Percentiles rank a stretch among this genome's conserved stretches.
phyloP scores from a whole-genome alignment of 2,888 invertebrate species.

The Leptopilina syphax region DNA sequence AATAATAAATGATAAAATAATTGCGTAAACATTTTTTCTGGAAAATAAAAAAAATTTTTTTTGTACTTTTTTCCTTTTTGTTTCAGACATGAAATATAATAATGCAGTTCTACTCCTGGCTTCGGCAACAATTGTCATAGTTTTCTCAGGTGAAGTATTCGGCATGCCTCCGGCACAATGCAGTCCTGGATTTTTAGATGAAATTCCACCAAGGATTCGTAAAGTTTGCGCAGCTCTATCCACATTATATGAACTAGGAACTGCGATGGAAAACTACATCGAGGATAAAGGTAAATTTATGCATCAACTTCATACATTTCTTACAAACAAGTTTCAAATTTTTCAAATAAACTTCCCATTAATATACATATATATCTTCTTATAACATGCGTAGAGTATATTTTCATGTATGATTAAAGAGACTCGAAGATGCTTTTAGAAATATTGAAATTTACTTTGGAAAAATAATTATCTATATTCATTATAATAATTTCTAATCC shows the following conservation, averaged over 20 bases:
- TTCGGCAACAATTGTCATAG: slow-evolving; percentile 58
- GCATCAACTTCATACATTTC: slow-evolving; percentile 34
- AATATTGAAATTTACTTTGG: not conserved
- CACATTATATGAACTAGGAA: slow-evolving; percentile 81
- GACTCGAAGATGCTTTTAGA: not conserved
- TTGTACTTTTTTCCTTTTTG: slow-evolving; percentile 16
- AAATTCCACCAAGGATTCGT: slow-evolving; percentile 82
- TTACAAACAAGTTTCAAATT: not conserved
- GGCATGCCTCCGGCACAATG: slow-evolving; percentile 80
- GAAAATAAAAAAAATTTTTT: too few relatives aligned
- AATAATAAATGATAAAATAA: too few relatives aligned
- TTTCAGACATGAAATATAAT: slow-evolving; percentile 62
- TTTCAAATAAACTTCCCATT: not conserved
- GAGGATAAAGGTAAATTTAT: slow-evolving; percentile 78
- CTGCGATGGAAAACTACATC: slow-evolving; percentile 80
- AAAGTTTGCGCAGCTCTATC: slow-evolving; percentile 83
- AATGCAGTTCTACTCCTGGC: slow-evolving; percentile 53
- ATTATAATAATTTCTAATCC: too few relatives aligned
- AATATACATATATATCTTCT: too few relatives aligned
- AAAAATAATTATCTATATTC: too few relatives aligned
- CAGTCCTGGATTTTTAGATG: slow-evolving; percentile 80
- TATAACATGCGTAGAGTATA: not conserved
- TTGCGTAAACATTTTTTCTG: too few relatives aligned
- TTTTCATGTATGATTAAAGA: not conserved
- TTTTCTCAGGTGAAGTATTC: slow-evolving; percentile 70